These are phyloP conservation scores for Leptodactylus fuscus DNA, from an alignment of 2,113 vertebrate genomes.

Conservation along the genomic window DNA sequence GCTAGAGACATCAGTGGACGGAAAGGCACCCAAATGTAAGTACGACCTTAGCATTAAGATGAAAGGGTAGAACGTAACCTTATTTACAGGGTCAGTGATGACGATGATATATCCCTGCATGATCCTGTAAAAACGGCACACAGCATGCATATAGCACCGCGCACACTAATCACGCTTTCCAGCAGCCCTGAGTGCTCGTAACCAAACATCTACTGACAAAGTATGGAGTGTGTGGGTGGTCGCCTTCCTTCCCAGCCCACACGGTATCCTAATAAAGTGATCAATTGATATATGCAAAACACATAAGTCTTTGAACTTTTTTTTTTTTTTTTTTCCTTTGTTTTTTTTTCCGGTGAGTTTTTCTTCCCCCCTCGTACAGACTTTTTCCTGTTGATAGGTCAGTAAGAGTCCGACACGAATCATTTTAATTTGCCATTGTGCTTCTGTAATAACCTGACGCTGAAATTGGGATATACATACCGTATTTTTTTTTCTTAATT, in stretches of 20 bases:
- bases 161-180: not conserved
- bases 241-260: not conserved
- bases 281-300: constrained; percentile 1
- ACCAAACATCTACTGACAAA: constrained; percentile 7
- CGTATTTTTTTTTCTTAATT: not conserved
- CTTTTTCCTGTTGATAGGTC: not conserved
- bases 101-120: not conserved
- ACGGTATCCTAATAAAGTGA: not conserved
- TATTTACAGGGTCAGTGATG: not conserved
- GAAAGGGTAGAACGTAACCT: not conserved
- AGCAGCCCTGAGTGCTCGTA: not conserved
- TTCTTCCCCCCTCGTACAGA: not conserved
- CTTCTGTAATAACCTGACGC: not conserved
- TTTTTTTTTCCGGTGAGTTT: constrained; percentile 2
- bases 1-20: not conserved
- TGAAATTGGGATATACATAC: not conserved
- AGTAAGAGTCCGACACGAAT: not conserved
- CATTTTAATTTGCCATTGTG: not conserved
- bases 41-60: not conserved
- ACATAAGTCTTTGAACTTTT: not conserved
- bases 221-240: not conserved
- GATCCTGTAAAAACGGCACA: constrained; percentile 25
- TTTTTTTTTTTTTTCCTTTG: constrained; percentile 9
- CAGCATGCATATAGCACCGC: constrained; percentile 12
- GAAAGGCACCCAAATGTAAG: not conserved